phyloP scores from a whole-genome alignment of 2,113 vertebrate genomes.

The Craseonycteris thonglongyai region DNA sequence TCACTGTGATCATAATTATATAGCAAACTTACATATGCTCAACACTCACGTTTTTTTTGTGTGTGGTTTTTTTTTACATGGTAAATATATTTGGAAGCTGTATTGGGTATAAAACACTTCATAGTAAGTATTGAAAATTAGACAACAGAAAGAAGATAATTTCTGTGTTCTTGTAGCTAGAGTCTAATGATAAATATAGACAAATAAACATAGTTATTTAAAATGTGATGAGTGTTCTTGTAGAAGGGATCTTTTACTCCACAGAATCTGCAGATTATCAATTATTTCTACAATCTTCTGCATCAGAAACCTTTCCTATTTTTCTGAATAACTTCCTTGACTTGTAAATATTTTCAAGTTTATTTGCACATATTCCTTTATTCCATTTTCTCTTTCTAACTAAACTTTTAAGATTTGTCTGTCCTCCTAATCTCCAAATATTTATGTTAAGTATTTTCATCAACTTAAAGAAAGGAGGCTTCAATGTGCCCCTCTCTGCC shows the following conservation, averaged over 20 bases:
- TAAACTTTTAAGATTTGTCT: neutral
- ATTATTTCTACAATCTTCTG: neutral
- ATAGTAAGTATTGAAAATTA: neutral
- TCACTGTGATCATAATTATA: neutral
- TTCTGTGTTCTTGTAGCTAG: neutral
- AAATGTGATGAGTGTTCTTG: neutral
- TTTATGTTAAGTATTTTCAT: neutral
- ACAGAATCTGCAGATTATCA: neutral
- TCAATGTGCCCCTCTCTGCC: neutral
- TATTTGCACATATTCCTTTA: neutral
- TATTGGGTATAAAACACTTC: neutral
- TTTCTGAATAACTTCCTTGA: neutral
- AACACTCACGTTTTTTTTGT: neutral
- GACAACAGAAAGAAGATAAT: neutral
- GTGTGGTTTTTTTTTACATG: neutral
- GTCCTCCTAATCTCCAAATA: neutral
- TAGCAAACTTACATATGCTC: neutral
- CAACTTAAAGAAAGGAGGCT: neutral
- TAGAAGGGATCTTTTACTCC: neutral
- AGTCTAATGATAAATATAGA: neutral
- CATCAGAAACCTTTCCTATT: neutral
- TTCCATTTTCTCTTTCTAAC: neutral
- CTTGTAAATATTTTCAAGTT: neutral
- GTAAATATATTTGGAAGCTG: neutral
- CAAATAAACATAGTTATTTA: neutral